phyloP scores from a whole-genome alignment of 2,113 vertebrate species.

The Microtus pennsylvanicus region DNA sequence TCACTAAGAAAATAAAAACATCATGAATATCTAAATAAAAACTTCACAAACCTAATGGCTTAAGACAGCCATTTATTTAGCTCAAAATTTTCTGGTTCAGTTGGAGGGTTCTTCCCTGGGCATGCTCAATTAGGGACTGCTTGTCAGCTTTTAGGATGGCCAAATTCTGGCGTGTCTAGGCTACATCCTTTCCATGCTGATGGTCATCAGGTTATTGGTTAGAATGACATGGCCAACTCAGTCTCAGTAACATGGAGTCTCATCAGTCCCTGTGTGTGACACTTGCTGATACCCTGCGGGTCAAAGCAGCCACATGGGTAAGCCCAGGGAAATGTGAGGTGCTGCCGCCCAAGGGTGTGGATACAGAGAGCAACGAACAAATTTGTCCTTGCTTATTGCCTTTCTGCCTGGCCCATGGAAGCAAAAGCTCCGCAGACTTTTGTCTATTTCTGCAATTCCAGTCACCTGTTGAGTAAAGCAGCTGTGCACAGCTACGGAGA shows the following conservation, averaged over 20 bases:
- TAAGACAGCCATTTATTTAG: neutral
- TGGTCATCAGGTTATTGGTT: neutral
- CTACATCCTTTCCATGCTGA: neutral
- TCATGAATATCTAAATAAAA: neutral
- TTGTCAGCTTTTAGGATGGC: neutral
- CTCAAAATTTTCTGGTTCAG: neutral
- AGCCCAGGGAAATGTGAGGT: neutral
- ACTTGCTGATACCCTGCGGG: neutral
- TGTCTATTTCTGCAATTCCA: neutral
- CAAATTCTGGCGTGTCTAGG: neutral
- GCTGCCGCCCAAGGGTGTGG: neutral
- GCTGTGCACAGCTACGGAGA: neutral
- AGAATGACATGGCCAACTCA: neutral
- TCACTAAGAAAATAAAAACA: neutral
- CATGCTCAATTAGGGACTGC: neutral
- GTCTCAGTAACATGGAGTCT: neutral
- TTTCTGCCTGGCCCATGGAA: neutral
- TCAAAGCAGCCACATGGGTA: neutral
- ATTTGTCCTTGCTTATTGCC: neutral
- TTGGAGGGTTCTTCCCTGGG: neutral
- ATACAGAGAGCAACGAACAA: neutral
- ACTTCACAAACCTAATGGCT: neutral
- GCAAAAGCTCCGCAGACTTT: neutral
- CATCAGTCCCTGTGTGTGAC: neutral
- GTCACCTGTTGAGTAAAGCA: neutral